Percentiles rank a stretch among this genome's conserved stretches.
Evolutionary conservation across 2,113 vertebrate species (phyloP).

Genomic region (human (Homo sapiens)): GRCh38 chr14:61516001-61516500

Average conservation of each 20-base stretch:
- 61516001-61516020: background rate
- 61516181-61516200: background rate
- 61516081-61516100: background rate
- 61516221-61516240: background rate
- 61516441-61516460: background rate
- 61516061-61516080: background rate
- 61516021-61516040: background rate
- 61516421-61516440: background rate
- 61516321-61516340: background rate
- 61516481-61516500: conserved; percentile 1
- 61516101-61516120: background rate
- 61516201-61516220: background rate
- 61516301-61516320: background rate
- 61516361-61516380: background rate
- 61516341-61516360: background rate
- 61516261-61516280: background rate
- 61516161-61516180: background rate
- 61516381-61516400: background rate
- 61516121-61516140: background rate
- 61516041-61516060: background rate
- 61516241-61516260: background rate
- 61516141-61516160: background rate
- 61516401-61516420: background rate
- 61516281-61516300: background rate
- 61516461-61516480: background rate